Conservation (phyloP, 2,888 invertebrate species). For the Colletes collaris region DNA sequence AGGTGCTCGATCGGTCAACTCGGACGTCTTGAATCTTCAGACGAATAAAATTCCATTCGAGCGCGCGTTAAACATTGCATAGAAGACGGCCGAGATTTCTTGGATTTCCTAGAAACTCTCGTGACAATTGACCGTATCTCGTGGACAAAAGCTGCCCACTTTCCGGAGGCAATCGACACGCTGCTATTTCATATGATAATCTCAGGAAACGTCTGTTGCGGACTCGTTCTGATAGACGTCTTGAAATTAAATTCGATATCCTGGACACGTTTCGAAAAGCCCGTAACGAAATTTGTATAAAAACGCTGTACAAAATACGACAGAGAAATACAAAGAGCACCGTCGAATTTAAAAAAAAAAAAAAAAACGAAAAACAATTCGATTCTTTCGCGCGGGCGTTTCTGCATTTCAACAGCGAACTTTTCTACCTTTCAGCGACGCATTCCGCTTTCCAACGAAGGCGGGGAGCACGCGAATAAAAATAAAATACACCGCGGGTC, state of each 20-base stretch:
- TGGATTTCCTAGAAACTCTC: slow-evolving; percentile 45
- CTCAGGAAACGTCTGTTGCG: slow-evolving; percentile 54
- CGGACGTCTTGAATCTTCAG: too few relatives aligned
- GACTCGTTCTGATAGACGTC: slow-evolving; percentile 28
- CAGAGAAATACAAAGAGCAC: slow-evolving; percentile 9
- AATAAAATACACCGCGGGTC: slow-evolving; percentile 50
- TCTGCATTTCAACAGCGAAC: slow-evolving; percentile 34
- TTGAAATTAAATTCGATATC: background rate
- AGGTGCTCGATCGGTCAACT: background rate
- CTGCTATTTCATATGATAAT: slow-evolving; percentile 54
- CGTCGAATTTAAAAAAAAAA: slow-evolving; percentile 5
- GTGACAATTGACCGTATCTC: slow-evolving; percentile 45
- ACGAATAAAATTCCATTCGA: background rate
- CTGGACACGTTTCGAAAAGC: too few relatives aligned
- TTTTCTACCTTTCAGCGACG: slow-evolving; percentile 32
- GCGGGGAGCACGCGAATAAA: slow-evolving; percentile 34
- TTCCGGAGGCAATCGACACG: slow-evolving; percentile 51
- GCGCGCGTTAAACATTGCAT: background rate
- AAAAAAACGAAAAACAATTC: slow-evolving; percentile 44
- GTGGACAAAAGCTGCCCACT: slow-evolving; percentile 56
- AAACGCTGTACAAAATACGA: too few relatives aligned
- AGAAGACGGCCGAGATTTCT: slow-evolving; percentile 37
- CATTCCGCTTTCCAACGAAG: slow-evolving; percentile 17
- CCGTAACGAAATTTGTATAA: too few relatives aligned
- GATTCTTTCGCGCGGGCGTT: slow-evolving; percentile 17